Conservation (phyloP, 1,140 invertebrate species). For the Calephelis virginiensis region DNA sequence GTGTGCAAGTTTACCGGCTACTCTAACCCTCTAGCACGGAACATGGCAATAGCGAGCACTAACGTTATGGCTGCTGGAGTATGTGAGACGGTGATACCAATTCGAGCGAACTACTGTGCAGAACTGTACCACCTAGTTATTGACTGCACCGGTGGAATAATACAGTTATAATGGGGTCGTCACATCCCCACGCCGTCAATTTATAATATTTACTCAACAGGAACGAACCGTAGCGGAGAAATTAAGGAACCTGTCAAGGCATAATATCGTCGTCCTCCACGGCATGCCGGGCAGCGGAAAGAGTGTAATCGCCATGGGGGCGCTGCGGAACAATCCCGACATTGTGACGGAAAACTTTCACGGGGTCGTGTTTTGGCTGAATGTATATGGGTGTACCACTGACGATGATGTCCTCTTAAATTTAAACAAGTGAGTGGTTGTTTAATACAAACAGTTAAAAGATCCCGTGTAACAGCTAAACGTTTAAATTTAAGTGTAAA, state of each 20-base stretch:
- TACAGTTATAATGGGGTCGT: no score
- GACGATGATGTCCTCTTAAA: conserved; percentile 67
- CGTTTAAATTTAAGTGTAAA: no score
- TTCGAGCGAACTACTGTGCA: no score
- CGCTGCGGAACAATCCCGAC: conserved; percentile 74
- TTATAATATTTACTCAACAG: conserved; percentile 43
- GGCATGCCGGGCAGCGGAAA: conserved; percentile 87
- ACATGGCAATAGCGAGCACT: no score
- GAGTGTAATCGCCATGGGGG: conserved; percentile 81
- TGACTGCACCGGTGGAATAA: no score
- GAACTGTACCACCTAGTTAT: no score
- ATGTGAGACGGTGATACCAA: no score
- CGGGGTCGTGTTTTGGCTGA: conserved; percentile 72
- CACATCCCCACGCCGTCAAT: no score
- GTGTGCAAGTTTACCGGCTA: no score
- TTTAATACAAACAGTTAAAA: no score
- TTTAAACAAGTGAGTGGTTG: conserved; percentile 53
- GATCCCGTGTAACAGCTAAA: no score
- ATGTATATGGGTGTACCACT: conserved; percentile 69
- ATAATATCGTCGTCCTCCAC: conserved; percentile 80
- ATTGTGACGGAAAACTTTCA: conserved; percentile 69
- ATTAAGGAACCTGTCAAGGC: conserved; percentile 61
- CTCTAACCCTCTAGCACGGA: not conserved
- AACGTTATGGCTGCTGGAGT: no score
- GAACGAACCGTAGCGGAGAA: conserved; percentile 59